Percentiles rank a stretch among this genome's conserved stretches.
These are phyloP conservation scores for Pygoscelis antarcticus DNA, from an alignment of 2,113 vertebrate species.

Conservation along the genomic window DNA sequence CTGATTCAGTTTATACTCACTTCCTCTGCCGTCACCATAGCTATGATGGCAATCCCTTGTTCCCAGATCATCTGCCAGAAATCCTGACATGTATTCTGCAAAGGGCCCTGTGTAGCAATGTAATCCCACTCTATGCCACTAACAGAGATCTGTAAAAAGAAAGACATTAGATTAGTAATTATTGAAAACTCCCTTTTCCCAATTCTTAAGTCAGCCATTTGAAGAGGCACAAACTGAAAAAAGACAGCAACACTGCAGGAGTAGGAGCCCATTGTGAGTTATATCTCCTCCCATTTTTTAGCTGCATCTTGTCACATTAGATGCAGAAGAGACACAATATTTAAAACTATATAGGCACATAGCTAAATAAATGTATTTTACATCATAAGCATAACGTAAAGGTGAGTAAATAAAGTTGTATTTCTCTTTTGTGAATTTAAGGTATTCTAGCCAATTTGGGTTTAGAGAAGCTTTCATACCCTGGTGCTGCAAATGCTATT, in stretches of 20 bases:
- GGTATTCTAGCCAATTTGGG: neutral
- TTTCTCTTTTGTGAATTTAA: neutral
- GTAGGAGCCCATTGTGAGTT: neutral
- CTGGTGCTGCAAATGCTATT: neutral
- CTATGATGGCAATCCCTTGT: conserved; percentile 92
- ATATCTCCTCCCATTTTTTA: neutral
- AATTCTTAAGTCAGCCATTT: neutral
- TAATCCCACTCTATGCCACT: conserved; percentile 93
- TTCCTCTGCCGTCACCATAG: conserved; percentile 97
- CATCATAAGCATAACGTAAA: neutral
- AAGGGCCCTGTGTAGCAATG: conserved; percentile 91
- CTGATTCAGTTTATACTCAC: conserved; percentile 59
- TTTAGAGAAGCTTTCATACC: neutral
- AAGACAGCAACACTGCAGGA: neutral
- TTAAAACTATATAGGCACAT: neutral
- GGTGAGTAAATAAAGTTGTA: neutral
- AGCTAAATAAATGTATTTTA: neutral
- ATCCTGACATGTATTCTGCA: conserved; percentile 92
- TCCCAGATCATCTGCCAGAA: conserved; percentile 99
- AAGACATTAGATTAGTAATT: neutral
- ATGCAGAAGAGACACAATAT: neutral
- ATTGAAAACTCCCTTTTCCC: neutral
- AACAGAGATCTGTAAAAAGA: conserved; percentile 80
- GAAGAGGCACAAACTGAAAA: neutral
- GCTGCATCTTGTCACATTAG: neutral